Conservation (phyloP, 2,113 vertebrate species). For the Epinephelus moara region DNA sequence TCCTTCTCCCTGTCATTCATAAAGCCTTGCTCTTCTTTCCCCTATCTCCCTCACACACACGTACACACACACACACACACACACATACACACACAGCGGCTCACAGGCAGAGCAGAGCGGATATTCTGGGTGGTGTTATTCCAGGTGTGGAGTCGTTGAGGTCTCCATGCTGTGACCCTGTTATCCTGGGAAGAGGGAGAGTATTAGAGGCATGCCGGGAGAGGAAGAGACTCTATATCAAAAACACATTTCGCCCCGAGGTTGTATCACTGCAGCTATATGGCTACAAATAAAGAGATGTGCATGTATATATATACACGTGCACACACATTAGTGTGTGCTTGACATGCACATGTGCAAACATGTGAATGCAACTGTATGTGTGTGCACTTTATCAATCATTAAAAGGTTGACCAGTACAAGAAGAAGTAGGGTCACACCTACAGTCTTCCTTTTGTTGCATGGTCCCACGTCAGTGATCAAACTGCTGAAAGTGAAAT, state of each 20-base stretch:
- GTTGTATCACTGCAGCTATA: constrained; percentile 73
- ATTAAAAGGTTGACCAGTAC: not conserved
- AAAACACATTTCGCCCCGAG: constrained; percentile 81
- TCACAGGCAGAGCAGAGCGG: constrained; percentile 68
- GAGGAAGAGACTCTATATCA: constrained; percentile 82
- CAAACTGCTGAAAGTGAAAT: not conserved
- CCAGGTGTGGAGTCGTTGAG: constrained; percentile 84
- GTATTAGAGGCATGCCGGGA: constrained; percentile 79
- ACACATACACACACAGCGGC: constrained; percentile 42
- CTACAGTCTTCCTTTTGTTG: not conserved
- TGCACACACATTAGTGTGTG: not conserved
- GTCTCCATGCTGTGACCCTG: constrained; percentile 84
- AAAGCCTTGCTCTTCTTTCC: constrained; percentile 54
- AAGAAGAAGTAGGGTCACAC: not conserved
- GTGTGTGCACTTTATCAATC: not conserved
- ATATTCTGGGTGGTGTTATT: constrained; percentile 85
- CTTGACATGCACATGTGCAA: constrained; percentile 73
- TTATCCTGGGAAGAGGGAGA: constrained; percentile 83
- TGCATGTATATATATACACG: constrained; percentile 6
- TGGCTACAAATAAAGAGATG: constrained; percentile 41
- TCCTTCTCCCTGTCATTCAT: constrained; percentile 71
- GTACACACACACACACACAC: constrained; percentile 27
- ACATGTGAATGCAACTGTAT: constrained; percentile 50
- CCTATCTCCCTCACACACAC: constrained; percentile 17
- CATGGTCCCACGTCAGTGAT: not conserved